Conservation (phyloP, 2,797 vertebrate species). For the Helarctos malayanus region DNA sequence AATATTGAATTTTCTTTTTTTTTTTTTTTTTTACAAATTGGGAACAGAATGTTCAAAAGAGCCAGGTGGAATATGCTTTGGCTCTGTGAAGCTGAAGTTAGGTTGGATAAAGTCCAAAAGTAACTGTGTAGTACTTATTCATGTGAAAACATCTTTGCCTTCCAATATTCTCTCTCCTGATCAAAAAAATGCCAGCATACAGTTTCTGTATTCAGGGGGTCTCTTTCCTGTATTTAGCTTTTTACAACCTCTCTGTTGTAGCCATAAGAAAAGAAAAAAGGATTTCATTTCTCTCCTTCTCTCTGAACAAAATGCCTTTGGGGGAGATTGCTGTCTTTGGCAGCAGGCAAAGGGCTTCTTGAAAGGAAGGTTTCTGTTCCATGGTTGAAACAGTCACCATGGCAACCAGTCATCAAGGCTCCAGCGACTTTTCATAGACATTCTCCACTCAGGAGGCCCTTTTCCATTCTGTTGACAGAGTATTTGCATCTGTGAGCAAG, state of each 20-base stretch:
- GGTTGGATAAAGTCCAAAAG: slow-evolving; percentile 71
- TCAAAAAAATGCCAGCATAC: background rate
- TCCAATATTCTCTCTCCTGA: slow-evolving; percentile 65
- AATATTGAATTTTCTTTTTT: background rate
- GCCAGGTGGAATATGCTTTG: slow-evolving; percentile 55
- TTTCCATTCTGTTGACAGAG: slow-evolving; percentile 59
- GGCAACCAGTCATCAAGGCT: slow-evolving; percentile 79
- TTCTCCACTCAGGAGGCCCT: slow-evolving; percentile 66
- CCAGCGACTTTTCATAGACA: slow-evolving; percentile 76
- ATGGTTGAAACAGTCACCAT: slow-evolving; percentile 74
- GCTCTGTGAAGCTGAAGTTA: slow-evolving; percentile 61
- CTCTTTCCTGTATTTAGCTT: slow-evolving; percentile 72
- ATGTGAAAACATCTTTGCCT: slow-evolving; percentile 68
- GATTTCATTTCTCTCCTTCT: slow-evolving; percentile 75
- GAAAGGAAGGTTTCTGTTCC: slow-evolving; percentile 80
- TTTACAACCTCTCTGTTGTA: slow-evolving; percentile 69
- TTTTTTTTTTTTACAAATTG: background rate
- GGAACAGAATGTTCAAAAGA: slow-evolving; percentile 63
- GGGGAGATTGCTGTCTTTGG: slow-evolving; percentile 79
- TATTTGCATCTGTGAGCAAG: slow-evolving; percentile 76
- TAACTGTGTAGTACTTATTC: slow-evolving; percentile 58
- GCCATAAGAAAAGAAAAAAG: slow-evolving; percentile 65
- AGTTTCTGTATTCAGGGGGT: slow-evolving; percentile 10
- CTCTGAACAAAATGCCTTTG: slow-evolving; percentile 79
- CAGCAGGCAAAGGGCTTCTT: slow-evolving; percentile 79